Percentiles rank a stretch among this genome's conserved stretches.
These are phyloP conservation scores for Belgica antarctica DNA, from an alignment of 2,888 invertebrate species.

Conservation along the genomic window DNA sequence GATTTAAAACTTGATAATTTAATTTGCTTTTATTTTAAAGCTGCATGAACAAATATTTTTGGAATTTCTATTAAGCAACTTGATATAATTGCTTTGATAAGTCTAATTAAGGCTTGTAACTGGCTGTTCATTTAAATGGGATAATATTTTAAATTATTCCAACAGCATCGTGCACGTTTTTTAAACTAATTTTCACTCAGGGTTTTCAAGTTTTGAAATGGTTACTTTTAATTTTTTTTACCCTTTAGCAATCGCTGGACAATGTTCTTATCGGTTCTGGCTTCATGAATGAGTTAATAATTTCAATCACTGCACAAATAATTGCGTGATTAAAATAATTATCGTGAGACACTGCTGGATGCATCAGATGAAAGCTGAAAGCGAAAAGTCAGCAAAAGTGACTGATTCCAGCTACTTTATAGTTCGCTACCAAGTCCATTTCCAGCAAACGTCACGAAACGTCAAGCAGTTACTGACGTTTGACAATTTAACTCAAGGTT, in stretches of 20 bases:
- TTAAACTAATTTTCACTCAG: too few relatives aligned
- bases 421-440: conserved; percentile 22
- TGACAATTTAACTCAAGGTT: not conserved
- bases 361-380: not conserved
- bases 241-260: too few relatives aligned
- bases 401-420: conserved; percentile 33
- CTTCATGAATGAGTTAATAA: not conserved
- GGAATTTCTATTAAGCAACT: too few relatives aligned
- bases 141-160: conserved; percentile 7
- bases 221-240: too few relatives aligned
- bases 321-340: conserved; percentile 7
- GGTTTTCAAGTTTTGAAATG: too few relatives aligned
- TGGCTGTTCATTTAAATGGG: not conserved
- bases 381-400: not conserved
- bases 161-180: not conserved
- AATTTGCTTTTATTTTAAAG: too few relatives aligned
- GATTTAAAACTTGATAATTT: too few relatives aligned
- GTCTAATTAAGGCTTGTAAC: too few relatives aligned
- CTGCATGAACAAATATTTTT: too few relatives aligned
- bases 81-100: too few relatives aligned
- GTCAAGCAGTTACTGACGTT: not conserved
- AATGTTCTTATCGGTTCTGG: not conserved
- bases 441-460: not conserved
- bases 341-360: not conserved
- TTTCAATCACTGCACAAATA: not conserved